Evolutionary conservation across 2,797 vertebrate genomes (phyloP).

Genomic region (Danio jaintianensis): DNA sequence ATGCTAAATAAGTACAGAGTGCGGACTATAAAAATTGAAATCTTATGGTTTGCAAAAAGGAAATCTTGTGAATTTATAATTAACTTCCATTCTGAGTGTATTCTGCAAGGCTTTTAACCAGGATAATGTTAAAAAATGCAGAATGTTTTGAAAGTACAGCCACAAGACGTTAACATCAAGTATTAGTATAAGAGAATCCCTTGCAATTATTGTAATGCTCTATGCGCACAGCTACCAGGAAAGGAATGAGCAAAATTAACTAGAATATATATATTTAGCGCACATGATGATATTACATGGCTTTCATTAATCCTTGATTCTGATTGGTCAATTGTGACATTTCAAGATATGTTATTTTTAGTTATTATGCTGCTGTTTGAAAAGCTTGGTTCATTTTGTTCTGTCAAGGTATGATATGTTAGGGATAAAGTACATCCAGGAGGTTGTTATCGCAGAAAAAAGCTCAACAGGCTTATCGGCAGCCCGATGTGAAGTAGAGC

Average conservation of each 20-base stretch:
- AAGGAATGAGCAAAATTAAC: not conserved
- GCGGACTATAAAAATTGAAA: not conserved
- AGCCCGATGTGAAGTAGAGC: no score
- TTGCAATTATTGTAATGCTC: not conserved
- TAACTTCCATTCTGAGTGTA: no score
- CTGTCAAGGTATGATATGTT: no score
- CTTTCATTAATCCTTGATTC: no score
- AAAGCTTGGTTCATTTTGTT: no score
- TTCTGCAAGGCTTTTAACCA: no score
- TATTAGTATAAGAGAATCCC: not conserved
- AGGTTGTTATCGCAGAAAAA: no score
- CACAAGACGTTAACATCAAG: not conserved
- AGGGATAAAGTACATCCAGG: no score
- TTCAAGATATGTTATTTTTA: no score
- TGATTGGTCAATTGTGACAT: no score
- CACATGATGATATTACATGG: not conserved
- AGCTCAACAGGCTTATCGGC: no score
- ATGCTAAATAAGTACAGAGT: not conserved
- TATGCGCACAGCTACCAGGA: not conserved
- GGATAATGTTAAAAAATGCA: slow-evolving; percentile 5
- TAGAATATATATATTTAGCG: not conserved
- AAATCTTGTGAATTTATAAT: not conserved
- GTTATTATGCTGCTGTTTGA: no score
- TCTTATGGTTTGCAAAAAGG: not conserved
- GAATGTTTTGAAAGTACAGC: not conserved